A percentile compares a stretch with the other conserved stretches of the same genome.
Conservation (phyloP, 2,113 vertebrate genomes). For the Amblyornis subalaris region DNA sequence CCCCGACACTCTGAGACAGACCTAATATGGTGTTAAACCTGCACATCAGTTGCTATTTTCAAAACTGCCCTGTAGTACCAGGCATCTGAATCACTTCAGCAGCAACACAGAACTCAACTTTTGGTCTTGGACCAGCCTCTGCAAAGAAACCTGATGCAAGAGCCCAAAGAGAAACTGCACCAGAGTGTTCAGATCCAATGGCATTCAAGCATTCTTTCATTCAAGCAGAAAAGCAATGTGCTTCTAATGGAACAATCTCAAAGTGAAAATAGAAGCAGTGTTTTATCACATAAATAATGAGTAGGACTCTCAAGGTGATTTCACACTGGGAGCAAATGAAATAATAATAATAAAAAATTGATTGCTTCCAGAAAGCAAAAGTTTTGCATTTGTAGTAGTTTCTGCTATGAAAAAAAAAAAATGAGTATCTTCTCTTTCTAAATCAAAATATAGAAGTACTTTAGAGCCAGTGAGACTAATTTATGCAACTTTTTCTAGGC, state of each 20-base stretch:
- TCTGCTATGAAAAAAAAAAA: neutral
- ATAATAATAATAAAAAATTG: neutral
- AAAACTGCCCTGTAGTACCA: neutral
- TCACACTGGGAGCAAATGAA: neutral
- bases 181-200: neutral
- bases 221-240: neutral
- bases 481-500: neutral
- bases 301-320: neutral
- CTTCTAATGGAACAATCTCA: neutral
- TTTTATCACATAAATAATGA: neutral
- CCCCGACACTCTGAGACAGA: neutral
- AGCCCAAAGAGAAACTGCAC: neutral
- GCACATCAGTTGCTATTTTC: neutral
- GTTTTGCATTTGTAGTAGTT: neutral
- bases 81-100: neutral
- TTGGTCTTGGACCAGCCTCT: neutral
- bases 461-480: neutral
- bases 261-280: neutral
- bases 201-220: neutral
- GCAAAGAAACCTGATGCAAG: neutral
- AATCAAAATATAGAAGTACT: neutral
- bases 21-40: neutral
- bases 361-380: neutral
- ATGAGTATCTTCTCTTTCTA: neutral
- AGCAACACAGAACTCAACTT: neutral